Conservation (phyloP, 1,140 invertebrate genomes). For the Babylonia areolata region DNA sequence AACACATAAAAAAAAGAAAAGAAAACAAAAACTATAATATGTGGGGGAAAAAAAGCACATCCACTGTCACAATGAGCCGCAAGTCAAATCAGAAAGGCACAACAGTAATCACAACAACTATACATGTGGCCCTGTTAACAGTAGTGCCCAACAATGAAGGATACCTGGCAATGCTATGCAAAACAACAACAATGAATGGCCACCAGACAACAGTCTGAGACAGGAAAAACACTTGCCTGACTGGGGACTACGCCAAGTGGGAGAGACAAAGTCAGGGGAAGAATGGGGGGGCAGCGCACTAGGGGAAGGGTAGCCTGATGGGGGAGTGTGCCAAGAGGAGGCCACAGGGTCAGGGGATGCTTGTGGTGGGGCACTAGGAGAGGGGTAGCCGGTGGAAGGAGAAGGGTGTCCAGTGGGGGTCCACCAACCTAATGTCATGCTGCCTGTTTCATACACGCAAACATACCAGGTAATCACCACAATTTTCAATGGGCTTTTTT, state of each 20-base stretch:
- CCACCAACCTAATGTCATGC: conserved; percentile 25
- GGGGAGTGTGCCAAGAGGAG: conserved; percentile 19
- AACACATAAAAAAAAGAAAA: no score
- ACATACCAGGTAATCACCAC: background rate
- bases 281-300: conserved; percentile 12
- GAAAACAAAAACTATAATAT: no score
- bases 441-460: conserved; percentile 19
- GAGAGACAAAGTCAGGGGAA: background rate
- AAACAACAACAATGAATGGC: background rate
- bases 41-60: no score
- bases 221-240: conserved; percentile 27
- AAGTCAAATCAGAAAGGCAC: no score
- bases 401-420: conserved; percentile 28
- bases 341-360: background rate
- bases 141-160: background rate
- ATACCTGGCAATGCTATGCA: background rate
- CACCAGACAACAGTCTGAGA: background rate
- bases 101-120: no score
- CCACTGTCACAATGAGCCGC: no score
- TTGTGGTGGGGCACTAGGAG: conserved; percentile 21
- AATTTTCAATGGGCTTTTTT: background rate
- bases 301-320: conserved; percentile 26
- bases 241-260: conserved; percentile 25
- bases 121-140: no score
- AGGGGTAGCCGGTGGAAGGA: conserved; percentile 26